A percentile compares a stretch with the other conserved stretches of the same genome.
Conservation (phyloP, 2,797 vertebrate species). For the Acrossocheilus fasciatus region DNA sequence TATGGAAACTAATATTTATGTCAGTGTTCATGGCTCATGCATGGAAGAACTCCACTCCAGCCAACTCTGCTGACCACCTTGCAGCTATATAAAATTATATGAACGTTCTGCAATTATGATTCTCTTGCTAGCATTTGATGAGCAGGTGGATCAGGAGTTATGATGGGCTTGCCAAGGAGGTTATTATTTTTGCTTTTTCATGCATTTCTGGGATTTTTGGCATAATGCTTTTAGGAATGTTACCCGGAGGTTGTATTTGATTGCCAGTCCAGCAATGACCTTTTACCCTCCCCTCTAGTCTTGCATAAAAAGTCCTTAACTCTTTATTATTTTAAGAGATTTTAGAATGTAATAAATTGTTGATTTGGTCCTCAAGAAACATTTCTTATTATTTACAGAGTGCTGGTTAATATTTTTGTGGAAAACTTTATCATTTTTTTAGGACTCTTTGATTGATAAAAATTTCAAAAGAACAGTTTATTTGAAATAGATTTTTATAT, state of each 20-base stretch:
- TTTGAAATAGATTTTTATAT: not conserved
- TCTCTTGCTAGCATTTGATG: slow-evolving; percentile 38
- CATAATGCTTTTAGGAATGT: slow-evolving; percentile 53
- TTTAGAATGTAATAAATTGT: not conserved
- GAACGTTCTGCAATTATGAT: slow-evolving; percentile 24
- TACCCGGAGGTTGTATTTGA: slow-evolving; percentile 57
- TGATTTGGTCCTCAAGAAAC: not conserved
- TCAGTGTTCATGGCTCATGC: slow-evolving; percentile 25
- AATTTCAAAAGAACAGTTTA: not conserved
- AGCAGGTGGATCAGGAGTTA: slow-evolving; percentile 41
- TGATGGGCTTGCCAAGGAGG: slow-evolving; percentile 42
- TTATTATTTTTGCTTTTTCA: slow-evolving; percentile 55
- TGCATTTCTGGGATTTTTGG: slow-evolving; percentile 56
- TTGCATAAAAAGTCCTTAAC: not conserved
- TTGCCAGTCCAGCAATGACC: slow-evolving; percentile 38
- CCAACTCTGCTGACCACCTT: slow-evolving; percentile 19
- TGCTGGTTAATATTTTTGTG: not conserved
- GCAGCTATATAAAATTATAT: slow-evolving; percentile 7
- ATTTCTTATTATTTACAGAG: not conserved
- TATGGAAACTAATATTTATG: slow-evolving; percentile 19
- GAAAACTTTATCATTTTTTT: not conserved
- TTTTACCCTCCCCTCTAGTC: slow-evolving; percentile 12
- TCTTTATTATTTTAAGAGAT: not conserved
- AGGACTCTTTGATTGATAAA: not conserved
- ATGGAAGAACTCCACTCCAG: slow-evolving; percentile 9